These are phyloP conservation scores for Dimorphilus gyrociliatus DNA, from an alignment of 2,888 invertebrate species.

Conservation along the genomic window DNA sequence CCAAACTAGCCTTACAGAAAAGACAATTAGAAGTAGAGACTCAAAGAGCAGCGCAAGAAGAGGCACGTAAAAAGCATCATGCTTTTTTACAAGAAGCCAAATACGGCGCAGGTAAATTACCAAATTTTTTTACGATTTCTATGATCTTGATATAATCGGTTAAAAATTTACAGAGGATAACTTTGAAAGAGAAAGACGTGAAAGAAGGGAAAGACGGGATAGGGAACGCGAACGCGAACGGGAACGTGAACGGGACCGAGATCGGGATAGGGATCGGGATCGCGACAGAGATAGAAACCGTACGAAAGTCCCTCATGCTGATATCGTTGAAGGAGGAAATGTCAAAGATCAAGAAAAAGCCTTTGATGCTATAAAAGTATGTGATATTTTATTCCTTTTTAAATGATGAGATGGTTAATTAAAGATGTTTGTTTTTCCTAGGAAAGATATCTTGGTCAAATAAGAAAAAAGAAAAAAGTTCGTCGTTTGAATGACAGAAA, in stretches of 20 bases:
- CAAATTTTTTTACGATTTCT: neutral
- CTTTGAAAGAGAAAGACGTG: constrained; percentile 13
- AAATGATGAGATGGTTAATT: no score
- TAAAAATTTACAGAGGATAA: constrained; percentile 7
- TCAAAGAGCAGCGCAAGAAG: constrained; percentile 54
- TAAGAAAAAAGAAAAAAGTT: constrained; percentile 70
- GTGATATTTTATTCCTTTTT: no score
- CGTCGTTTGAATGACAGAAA: constrained; percentile 88
- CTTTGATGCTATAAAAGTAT: constrained; percentile 68
- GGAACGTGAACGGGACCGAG: constrained; percentile 13
- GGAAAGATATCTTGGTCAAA: constrained; percentile 78
- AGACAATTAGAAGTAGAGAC: constrained; percentile 72
- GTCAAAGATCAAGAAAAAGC: constrained; percentile 75
- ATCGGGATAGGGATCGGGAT: constrained; percentile 11
- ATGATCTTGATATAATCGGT: neutral
- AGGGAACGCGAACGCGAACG: constrained; percentile 8
- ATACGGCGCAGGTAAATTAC: constrained; percentile 13
- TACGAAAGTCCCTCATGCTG: constrained; percentile 19
- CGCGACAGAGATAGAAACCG: constrained; percentile 14
- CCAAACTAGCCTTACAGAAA: constrained; percentile 67
- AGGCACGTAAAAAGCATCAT: constrained; percentile 49
- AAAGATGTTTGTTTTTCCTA: constrained; percentile 10
- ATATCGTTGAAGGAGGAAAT: constrained; percentile 11
- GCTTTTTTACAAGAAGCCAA: constrained; percentile 39
- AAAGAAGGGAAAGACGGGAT: constrained; percentile 13